Base-by-base conservation (phyloP, 1,140 invertebrate genomes). In the Sycobia sp. region DNA sequence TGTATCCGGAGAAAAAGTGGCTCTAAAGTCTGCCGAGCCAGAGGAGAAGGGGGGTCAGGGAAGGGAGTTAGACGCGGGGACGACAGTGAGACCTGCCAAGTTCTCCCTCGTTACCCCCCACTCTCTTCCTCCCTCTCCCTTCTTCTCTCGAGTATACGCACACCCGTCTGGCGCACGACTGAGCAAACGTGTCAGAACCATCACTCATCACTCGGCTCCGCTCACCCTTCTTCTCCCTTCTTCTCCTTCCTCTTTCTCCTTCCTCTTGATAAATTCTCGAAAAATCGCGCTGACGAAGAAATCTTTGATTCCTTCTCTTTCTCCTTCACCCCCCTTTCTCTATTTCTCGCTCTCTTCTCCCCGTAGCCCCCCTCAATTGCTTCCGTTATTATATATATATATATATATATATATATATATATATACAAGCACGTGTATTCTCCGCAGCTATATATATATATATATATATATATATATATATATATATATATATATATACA, bases 231-330 rank as follows among this genome's bases (percentile, higher is more conserved):
- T n/a, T 38, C 49, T 14, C 20, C 27, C 3, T 7, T 22, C 27
- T 36, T 23, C 34, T 49, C 34, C 22, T 32, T 29, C 10, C 60
- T 13, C 51, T n/a, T 13, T 36, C 41, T 43, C 34, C 10, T 32
- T 7, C 18, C 14, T 51, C 58, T 34, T 47, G 49, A 49, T 63
- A 56, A 56, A 56, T 63, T 63, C 61, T 56, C 41, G 34, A 63
- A 55, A 56, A 63, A 63, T 56, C 61, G 34, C 34, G 54, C 44
- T 56, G 53, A 63, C 61, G 51, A 39, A 63, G 61, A 56, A 56
- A 55, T 56, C 44, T 23, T 56, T 34, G 53, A 11, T 18, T 43
- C 36, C 14, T 23, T 22, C 41, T 18, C 18, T 18, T 9, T 49
- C 3, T 16, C 22, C 11, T n/a, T 16, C 23, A 18, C 22, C 14